These are phyloP conservation scores for Takifugu bimaculatus DNA, from an alignment of 2,113 vertebrate species.

Conservation along the genomic window DNA sequence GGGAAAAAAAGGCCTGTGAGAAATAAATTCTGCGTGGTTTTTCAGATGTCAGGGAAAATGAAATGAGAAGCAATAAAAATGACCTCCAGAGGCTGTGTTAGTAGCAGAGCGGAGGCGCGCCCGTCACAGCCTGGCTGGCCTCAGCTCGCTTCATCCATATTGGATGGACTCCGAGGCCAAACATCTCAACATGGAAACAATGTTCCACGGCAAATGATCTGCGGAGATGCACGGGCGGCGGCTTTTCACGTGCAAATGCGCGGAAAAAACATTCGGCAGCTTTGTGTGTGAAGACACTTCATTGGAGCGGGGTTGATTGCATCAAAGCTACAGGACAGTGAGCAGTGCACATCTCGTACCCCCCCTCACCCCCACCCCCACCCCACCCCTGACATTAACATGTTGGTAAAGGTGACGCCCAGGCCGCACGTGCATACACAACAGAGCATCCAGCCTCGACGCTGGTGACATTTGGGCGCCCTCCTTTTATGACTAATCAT, in stretches of 20 bases:
- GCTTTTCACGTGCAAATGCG: too few relatives aligned
- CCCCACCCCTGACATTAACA: neutral
- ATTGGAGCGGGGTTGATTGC: neutral
- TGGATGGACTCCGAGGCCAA: slow-evolving; percentile 48
- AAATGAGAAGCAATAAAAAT: slow-evolving; percentile 5
- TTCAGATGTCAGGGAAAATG: neutral
- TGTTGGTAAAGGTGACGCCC: too few relatives aligned
- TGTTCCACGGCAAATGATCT: slow-evolving; percentile 52
- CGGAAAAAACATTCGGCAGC: too few relatives aligned
- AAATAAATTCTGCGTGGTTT: neutral
- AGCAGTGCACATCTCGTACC: slow-evolving; percentile 3
- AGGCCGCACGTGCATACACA: slow-evolving; percentile 20
- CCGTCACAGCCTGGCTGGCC: slow-evolving; percentile 12
- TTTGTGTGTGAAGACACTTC: too few relatives aligned
- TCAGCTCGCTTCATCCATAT: slow-evolving; percentile 41
- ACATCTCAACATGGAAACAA: slow-evolving; percentile 32
- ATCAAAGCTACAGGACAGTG: neutral
- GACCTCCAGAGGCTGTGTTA: slow-evolving; percentile 3
- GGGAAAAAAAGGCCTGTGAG: neutral
- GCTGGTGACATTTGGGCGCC: slow-evolving; percentile 62
- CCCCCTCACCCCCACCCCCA: neutral
- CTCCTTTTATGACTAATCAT: slow-evolving; percentile 64
- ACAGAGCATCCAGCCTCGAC: slow-evolving; percentile 33
- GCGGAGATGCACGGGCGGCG: slow-evolving; percentile 19
- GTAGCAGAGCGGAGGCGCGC: slow-evolving; percentile 6